These are phyloP conservation scores for Rhodinocichla rosea DNA, from an alignment of 2,113 vertebrate species.

Conservation along the genomic window DNA sequence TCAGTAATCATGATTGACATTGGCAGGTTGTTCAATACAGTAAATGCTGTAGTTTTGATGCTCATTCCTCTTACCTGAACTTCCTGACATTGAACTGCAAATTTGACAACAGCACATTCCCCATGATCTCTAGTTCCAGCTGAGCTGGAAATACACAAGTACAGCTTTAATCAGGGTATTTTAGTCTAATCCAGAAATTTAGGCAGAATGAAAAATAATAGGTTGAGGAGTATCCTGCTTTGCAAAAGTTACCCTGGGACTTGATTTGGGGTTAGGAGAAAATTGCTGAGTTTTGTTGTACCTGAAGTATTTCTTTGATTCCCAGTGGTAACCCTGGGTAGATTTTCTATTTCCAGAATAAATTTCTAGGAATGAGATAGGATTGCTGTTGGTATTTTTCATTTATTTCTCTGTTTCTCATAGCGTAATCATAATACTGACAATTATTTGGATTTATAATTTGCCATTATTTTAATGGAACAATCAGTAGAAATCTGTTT, in stretches of 20 bases:
- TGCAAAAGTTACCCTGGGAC: neutral
- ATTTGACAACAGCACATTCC: neutral
- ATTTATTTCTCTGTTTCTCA: neutral
- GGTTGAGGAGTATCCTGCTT: neutral
- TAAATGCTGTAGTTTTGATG: neutral
- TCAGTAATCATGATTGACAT: neutral
- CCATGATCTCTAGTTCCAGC: neutral
- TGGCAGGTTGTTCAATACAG: neutral
- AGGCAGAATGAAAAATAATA: conserved; percentile 14
- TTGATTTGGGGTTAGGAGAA: conserved; percentile 18
- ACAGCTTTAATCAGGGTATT: neutral
- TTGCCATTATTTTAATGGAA: neutral
- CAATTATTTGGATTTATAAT: neutral
- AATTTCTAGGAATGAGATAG: neutral
- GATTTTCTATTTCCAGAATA: neutral
- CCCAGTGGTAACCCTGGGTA: neutral
- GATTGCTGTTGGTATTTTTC: neutral
- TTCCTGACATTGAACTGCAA: neutral
- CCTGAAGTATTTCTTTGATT: neutral
- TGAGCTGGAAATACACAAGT: neutral
- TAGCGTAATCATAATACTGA: neutral
- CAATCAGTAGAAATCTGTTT: neutral
- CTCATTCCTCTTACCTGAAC: neutral
- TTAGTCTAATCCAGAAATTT: neutral
- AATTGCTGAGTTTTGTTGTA: neutral